Evolutionary conservation across 2,888 invertebrate genomes (phyloP).

Genomic region (Rambutsinella grinnellia): DNA sequence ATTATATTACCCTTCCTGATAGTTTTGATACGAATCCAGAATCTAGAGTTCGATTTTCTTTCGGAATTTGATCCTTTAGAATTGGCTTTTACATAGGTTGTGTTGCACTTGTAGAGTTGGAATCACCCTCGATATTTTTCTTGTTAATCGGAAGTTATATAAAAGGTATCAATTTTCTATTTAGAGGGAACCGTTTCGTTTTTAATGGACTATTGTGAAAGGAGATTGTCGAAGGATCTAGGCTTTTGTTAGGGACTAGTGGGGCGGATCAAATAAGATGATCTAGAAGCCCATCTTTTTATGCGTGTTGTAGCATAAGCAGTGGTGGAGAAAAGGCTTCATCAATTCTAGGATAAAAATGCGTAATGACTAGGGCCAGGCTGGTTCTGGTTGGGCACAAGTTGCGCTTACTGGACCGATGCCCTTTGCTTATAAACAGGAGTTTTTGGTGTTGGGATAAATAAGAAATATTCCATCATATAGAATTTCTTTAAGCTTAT

Average conservation of each 20-base stretch:
- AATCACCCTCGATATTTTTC: conserved; percentile 7
- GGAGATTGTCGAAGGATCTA: background rate
- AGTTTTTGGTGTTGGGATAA: too few species aligned
- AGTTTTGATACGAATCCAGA: background rate
- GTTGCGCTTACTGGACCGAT: too few species aligned
- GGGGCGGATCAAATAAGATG: conserved; percentile 22
- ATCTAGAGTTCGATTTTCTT: conserved; percentile 5
- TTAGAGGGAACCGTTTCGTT: conserved; percentile 12
- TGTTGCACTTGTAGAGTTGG: conserved; percentile 35
- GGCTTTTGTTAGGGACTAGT: conserved; percentile 5
- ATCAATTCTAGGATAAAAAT: background rate
- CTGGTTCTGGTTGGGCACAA: background rate
- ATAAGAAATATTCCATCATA: too few species aligned
- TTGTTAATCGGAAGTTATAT: conserved; percentile 33
- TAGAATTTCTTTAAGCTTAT: too few species aligned
- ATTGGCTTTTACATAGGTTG: background rate
- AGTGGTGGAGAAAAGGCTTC: background rate
- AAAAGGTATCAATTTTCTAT: conserved; percentile 34
- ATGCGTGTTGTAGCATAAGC: background rate
- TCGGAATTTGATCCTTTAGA: background rate
- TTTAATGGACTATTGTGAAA: background rate
- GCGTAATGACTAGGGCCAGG: background rate
- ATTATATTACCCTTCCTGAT: conserved; percentile 18
- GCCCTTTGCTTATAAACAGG: too few species aligned
- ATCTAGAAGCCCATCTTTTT: background rate